Base-by-base conservation (phyloP, 2,888 invertebrate species). In the Cantharis nigra region DNA sequence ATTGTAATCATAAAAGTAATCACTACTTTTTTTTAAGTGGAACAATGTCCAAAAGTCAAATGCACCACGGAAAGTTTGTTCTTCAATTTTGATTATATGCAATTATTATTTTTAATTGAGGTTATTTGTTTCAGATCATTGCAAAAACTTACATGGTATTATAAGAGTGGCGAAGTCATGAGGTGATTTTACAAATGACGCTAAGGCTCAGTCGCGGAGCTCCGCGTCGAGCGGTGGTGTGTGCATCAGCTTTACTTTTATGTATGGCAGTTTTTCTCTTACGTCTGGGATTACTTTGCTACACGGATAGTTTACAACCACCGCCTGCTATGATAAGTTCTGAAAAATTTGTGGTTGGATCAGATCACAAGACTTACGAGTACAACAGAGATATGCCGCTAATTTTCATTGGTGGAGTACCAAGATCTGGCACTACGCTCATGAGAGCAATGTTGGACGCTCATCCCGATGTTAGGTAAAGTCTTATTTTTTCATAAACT, bases 381-480 rank as follows among this genome's bases (percentile, higher is more conserved):
- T 96, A 96, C 89, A 95, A 96, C 87, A 92, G 97, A 84, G 93
- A 95, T 83, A 96, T 97, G 94, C 98, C 98, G 84, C 91, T 98
- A 83, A 96, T 98, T 88, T 98, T 98, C 91, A 97, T 99, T 88
- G 98, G 98, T 77, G 99, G 99, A 80, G 97, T 99, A 87, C 99
- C 99, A 76, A 93, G 98, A 84, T 98, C 98, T 71, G 99, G 98
- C 74, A 99, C 98, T 67, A 99, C 99, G 79, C 92, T 99, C 83
- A 97, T 98, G 95, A 92, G 99, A 85, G 98, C 98, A 81, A 97
- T 99, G 97, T 91, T 99, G 84, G 99, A 99, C 90, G 98, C 98
- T 80, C 98, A 99, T 92, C 97, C 97, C 14, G 96, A 96, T 86
- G 96, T 99, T 86, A 94, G 98, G 94, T 94, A 86, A 88, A 88